Evolutionary conservation across 2,797 vertebrate genomes (phyloP), one percentile per base, ranked within the genome.

Genomic region (Acomys russatus): DNA sequence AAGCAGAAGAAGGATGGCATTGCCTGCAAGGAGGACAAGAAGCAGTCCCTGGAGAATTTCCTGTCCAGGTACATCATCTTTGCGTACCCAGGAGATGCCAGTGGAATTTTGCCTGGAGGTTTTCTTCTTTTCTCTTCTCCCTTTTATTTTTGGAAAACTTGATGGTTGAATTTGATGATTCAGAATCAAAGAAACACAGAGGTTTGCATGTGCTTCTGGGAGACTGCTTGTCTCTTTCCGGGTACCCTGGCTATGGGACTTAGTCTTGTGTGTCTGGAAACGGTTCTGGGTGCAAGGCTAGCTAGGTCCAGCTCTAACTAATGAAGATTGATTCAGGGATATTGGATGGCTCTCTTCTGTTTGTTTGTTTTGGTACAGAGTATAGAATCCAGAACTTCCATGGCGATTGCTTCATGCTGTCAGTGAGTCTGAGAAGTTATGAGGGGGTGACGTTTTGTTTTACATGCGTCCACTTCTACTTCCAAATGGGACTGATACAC

Each of bases 1-100:
- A 99, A 99, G 97, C 99, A 99, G 98, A 99, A 99, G 98, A 99
- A 99, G 95, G 99, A 99, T 4, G 99, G 99, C 2, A 99, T 99
- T 83, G 98, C 98, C 70, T 99, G 99, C 97, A 99, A 99, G 92
- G 99, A 99, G 98, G 99, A 99, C 98, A 99, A 99, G 97, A 99
- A 99, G 90, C 98, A 99, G 79, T 99, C 99, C 1, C 97, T 99
- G 97, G 99, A 99, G 98, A 99, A 99, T 98, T 99, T 99, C 98
- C 98, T 99, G 28, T 99, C 99, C 95, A 99, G 99, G 99, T 99
- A 98, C 70, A 6, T 63, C 9, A 71, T 20, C 59, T 84, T 94
- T 56, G 25, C 20, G 9, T 28, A 92, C 14, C 35, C 25, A 1
- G 18, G 96, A 90, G 14, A 87, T 66, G 28, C 70, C 92, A 70